Percentiles rank a stretch among this genome's conserved stretches.
These are phyloP conservation scores for Coilia nasus DNA, from an alignment of 2,797 vertebrate genomes.

Conservation along the genomic window DNA sequence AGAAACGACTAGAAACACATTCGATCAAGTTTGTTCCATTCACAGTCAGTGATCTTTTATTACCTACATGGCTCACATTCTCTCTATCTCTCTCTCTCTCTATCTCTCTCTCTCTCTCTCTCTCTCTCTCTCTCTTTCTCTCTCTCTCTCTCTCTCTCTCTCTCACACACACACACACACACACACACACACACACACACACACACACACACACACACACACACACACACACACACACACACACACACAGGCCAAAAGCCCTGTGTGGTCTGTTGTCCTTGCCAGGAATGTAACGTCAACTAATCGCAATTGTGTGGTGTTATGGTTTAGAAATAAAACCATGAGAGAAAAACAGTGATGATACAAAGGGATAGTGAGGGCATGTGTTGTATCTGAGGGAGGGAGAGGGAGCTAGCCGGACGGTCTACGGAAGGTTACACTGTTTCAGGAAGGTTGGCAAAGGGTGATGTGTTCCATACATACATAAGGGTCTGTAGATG, in stretches of 20 bases:
- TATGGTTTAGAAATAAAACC: background rate
- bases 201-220: too few relatives aligned
- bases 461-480: background rate
- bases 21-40: background rate
- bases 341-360: background rate
- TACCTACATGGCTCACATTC: background rate
- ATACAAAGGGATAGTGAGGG: background rate
- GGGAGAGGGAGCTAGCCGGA: background rate
- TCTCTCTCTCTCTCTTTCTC: too few relatives aligned
- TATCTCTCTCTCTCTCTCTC: too few relatives aligned
- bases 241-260: background rate
- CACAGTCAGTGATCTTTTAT: conserved; percentile 3
- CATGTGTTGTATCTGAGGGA: background rate
- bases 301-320: background rate
- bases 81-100: too few relatives aligned
- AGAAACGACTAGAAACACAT: background rate
- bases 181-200: too few relatives aligned
- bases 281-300: background rate
- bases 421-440: background rate
- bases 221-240: too few relatives aligned
- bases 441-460: background rate
- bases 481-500: background rate
- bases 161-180: too few relatives aligned
- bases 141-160: too few relatives aligned
- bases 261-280: background rate